Conservation (phyloP, 2,888 invertebrate species). For the Macrosoma leucophasiata region DNA sequence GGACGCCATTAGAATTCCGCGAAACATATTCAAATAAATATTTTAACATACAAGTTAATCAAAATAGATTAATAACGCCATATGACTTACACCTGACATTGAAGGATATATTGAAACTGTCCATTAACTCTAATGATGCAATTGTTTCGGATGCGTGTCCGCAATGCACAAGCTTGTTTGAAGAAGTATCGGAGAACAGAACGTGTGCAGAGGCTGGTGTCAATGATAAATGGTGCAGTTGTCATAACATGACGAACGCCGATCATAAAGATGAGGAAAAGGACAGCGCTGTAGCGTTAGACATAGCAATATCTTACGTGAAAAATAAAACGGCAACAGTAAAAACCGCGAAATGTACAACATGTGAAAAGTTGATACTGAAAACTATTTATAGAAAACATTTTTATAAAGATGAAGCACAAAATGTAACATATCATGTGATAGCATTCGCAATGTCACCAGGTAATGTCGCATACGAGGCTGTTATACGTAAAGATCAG, state of each 20-base stretch:
- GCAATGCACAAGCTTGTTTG: conserved; percentile 77
- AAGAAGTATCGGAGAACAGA: conserved; percentile 71
- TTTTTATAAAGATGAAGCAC: conserved; percentile 43
- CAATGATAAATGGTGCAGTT: conserved; percentile 84
- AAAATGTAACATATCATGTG: conserved; percentile 65
- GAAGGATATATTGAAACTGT: conserved; percentile 72
- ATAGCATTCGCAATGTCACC: conserved; percentile 78
- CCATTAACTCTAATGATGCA: conserved; percentile 43
- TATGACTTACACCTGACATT: conserved; percentile 84
- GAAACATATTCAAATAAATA: conserved; percentile 71
- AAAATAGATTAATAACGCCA: conserved; percentile 81
- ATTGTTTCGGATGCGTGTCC: conserved; percentile 73
- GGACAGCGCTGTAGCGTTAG: conserved; percentile 61
- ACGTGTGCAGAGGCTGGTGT: conserved; percentile 81
- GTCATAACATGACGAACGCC: conserved; percentile 73
- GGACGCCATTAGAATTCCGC: conserved; percentile 78
- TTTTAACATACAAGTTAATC: conserved; percentile 76
- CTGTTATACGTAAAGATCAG: conserved; percentile 69
- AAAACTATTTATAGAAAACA: conserved; percentile 61
- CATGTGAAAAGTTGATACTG: conserved; percentile 69
- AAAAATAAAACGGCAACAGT: conserved; percentile 31
- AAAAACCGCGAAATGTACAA: conserved; percentile 38
- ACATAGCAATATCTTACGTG: conserved; percentile 45
- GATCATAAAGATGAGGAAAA: conserved; percentile 38
- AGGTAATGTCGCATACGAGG: conserved; percentile 79